phyloP scores from a whole-genome alignment of 2,888 invertebrate genomes.

The Lissocephala sabroskyi region DNA sequence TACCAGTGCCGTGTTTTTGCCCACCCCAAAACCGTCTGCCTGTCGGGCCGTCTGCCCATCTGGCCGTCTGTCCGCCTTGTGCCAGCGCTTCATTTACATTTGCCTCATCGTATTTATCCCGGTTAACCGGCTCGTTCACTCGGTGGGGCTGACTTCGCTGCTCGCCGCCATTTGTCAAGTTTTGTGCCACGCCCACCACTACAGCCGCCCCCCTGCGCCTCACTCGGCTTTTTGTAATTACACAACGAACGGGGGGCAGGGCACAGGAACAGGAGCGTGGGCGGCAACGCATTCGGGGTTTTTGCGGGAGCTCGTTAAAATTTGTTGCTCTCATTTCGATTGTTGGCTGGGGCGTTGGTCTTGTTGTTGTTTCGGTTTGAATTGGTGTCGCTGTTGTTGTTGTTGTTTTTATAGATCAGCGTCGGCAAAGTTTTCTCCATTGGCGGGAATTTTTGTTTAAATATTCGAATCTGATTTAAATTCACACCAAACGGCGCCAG shows the following conservation, averaged over 20 bases:
- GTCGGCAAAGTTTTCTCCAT: conserved; percentile 32
- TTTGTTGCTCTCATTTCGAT: conserved; percentile 62
- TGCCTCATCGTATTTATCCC: conserved; percentile 60
- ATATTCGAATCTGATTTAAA: conserved; percentile 41
- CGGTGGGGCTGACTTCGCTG: neutral
- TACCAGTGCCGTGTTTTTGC: conserved; percentile 20
- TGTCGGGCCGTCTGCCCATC: too few species aligned
- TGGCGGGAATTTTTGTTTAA: conserved; percentile 48
- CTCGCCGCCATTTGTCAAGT: conserved; percentile 50
- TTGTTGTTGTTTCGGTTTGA: conserved; percentile 6
- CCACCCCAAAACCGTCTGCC: neutral
- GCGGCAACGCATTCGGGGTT: conserved; percentile 42
- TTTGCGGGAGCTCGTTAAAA: conserved; percentile 61
- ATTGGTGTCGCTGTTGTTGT: conserved; percentile 8
- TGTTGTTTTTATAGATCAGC: conserved; percentile 27
- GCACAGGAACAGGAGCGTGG: neutral
- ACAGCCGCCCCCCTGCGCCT: conserved; percentile 7
- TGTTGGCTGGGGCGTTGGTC: conserved; percentile 28
- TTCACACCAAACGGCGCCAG: conserved; percentile 2
- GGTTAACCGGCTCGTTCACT: conserved; percentile 49
- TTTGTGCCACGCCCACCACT: conserved; percentile 24
- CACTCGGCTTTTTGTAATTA: conserved; percentile 60
- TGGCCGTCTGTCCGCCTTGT: neutral
- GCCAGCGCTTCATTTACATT: conserved; percentile 47
- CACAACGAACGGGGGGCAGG: neutral